Evolutionary conservation across 2,888 invertebrate species (phyloP), one percentile per base, ranked within the genome.

Genomic region (Selenia dentaria): DNA sequence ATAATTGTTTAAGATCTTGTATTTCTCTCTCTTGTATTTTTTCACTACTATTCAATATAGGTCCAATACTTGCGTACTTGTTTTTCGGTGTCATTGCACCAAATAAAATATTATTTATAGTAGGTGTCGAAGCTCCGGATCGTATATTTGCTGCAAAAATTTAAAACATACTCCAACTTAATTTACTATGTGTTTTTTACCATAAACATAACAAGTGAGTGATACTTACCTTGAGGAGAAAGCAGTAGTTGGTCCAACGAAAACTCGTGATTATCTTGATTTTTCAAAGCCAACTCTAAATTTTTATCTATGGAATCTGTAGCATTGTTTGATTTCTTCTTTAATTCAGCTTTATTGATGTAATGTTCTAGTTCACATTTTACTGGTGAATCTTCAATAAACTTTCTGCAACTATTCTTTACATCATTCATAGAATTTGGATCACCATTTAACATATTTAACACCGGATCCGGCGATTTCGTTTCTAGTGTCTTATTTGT

Each of bases 31-130:
- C 64, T 45, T 18, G n/a, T n/a, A n/a, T n/a, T n/a, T n/a, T n/a
- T n/a, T n/a, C n/a, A n/a, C n/a, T n/a, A n/a, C n/a, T n/a, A n/a
- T n/a, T n/a, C n/a, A 47, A 66, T 20, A 12, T 18, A 20, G 36
- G 3, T 11, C 3, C 14, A 32, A 35, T 6, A 25, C 25, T 10
- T 10, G 18, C 11, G 3, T 22, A 26, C 8, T 13, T 16, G 2
- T 61, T 47, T 43, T 69, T 68, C 26, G 47, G 28, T 18, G 37
- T 42, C 6, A 34, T 2, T 24, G 14, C 13, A 2, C 83, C 86
- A 55, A 85, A 87, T 6, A 88, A 52, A 59, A 88, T 80, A n/a
- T 80, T 79, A 18, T 66, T 70, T 50, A 88, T 84, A 3, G 76
- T 67, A 2, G 88, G 86, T 1, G 88, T 87, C 0, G 80, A 73